These are phyloP conservation scores for Chaetophractus vellerosus DNA, from an alignment of 2,797 vertebrate species.

Conservation along the genomic window DNA sequence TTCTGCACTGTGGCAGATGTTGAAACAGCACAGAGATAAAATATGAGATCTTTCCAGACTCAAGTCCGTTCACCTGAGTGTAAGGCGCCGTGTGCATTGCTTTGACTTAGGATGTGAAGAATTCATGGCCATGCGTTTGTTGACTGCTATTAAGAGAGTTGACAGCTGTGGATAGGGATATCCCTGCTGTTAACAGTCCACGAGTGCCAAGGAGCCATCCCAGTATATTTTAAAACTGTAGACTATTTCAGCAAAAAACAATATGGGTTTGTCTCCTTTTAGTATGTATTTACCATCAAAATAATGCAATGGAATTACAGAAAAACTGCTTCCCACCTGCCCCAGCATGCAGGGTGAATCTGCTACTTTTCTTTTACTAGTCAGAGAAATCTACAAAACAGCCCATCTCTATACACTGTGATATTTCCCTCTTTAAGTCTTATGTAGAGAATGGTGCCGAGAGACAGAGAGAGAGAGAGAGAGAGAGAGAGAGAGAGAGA, in stretches of 20 bases:
- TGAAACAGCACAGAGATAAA: conserved; percentile 64
- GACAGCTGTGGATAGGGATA: conserved; percentile 10
- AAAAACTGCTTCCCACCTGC: not conserved
- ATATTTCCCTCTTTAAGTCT: conserved; percentile 55
- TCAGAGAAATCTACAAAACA: conserved; percentile 8
- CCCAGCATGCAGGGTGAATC: not conserved
- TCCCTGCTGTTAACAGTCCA: not conserved
- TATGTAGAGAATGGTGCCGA: not conserved
- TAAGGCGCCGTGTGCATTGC: not conserved
- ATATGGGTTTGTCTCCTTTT: conserved; percentile 26
- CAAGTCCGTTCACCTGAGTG: conserved; percentile 47
- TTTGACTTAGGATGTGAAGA: conserved; percentile 61
- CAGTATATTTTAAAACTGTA: conserved; percentile 16
- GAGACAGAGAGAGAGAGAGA: too few relatives aligned
- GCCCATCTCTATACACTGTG: not conserved
- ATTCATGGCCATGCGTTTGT: conserved; percentile 60
- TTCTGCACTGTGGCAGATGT: conserved; percentile 38
- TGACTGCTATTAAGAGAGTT: conserved; percentile 36
- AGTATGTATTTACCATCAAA: conserved; percentile 58
- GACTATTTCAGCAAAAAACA: conserved; percentile 54
- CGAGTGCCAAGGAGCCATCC: conserved; percentile 30
- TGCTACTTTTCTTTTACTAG: conserved; percentile 8
- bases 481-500: not conserved
- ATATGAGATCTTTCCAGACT: conserved; percentile 61
- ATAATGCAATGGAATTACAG: conserved; percentile 25